Percentiles rank a stretch among this genome's conserved stretches.
Evolutionary conservation across 2,888 invertebrate genomes (phyloP).

Genomic region (Daptonema setosum): DNA sequence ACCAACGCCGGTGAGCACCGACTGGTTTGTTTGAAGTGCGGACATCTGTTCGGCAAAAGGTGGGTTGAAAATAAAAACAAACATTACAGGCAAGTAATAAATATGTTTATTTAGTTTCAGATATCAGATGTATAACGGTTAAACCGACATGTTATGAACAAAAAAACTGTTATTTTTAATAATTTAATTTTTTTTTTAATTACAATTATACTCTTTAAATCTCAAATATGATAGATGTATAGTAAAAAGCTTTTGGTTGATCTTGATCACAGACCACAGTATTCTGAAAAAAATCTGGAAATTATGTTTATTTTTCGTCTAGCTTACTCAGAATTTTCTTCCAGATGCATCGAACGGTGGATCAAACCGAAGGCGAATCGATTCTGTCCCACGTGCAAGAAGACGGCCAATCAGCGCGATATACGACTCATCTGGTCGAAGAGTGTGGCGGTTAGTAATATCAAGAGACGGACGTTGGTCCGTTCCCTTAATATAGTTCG

Average conservation of each 20-base stretch:
- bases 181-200: not conserved
- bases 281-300: too few relatives aligned
- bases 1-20: conserved; percentile 62
- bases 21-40: conserved; percentile 62
- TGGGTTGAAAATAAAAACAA: conserved; percentile 52
- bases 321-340: too few relatives aligned
- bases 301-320: too few relatives aligned
- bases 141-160: too few relatives aligned
- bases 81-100: conserved; percentile 33
- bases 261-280: too few relatives aligned
- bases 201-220: not conserved
- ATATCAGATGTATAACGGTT: too few relatives aligned
- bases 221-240: too few relatives aligned
- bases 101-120: too few relatives aligned
- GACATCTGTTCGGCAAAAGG: conserved; percentile 59
- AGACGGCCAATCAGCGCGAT: conserved; percentile 24
- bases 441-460: not conserved
- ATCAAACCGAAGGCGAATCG: conserved; percentile 18
- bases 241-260: too few relatives aligned
- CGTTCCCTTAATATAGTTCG: too few relatives aligned
- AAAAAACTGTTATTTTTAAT: too few relatives aligned
- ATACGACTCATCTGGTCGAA: conserved; percentile 21
- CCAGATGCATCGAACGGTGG: conserved; percentile 30
- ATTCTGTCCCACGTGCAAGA: conserved; percentile 29
- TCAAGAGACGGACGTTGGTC: too few relatives aligned